Evolutionary conservation across 1,140 invertebrate genomes (phyloP).

Genomic region (Fopius arisanus): DNA sequence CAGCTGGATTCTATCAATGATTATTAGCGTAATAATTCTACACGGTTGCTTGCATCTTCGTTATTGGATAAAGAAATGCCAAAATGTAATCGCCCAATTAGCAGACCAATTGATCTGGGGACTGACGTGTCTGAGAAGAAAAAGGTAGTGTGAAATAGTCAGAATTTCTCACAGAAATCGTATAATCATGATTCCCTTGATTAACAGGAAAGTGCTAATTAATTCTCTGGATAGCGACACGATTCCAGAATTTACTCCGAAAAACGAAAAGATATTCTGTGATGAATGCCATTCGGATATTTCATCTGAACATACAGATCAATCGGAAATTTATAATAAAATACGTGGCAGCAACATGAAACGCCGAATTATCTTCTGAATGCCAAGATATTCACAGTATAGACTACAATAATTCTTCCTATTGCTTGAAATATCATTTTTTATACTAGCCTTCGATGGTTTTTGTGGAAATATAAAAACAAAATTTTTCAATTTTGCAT

Average conservation of each 20-base stretch:
- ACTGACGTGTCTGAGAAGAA: background rate
- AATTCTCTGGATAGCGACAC: background rate
- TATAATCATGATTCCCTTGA: background rate
- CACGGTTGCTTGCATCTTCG: background rate
- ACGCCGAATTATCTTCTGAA: background rate
- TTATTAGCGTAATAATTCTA: background rate
- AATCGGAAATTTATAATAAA: background rate
- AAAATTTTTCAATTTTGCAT: no score
- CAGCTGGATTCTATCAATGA: slow-evolving; percentile 56
- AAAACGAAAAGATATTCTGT: background rate
- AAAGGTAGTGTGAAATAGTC: background rate
- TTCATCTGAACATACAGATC: background rate
- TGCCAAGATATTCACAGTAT: no score
- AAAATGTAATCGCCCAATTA: background rate
- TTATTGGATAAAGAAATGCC: background rate
- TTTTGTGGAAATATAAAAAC: no score
- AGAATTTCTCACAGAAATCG: no score
- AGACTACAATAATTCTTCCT: no score
- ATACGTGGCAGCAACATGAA: background rate
- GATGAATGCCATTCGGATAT: background rate
- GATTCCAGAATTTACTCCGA: background rate
- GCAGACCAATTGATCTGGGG: background rate
- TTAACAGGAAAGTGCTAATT: background rate
- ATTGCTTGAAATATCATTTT: no score
- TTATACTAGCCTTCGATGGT: no score